Evolutionary conservation across 2,797 vertebrate species (phyloP), one percentile per base, ranked within the genome.

Genomic region (Pelochelys cantorii): DNA sequence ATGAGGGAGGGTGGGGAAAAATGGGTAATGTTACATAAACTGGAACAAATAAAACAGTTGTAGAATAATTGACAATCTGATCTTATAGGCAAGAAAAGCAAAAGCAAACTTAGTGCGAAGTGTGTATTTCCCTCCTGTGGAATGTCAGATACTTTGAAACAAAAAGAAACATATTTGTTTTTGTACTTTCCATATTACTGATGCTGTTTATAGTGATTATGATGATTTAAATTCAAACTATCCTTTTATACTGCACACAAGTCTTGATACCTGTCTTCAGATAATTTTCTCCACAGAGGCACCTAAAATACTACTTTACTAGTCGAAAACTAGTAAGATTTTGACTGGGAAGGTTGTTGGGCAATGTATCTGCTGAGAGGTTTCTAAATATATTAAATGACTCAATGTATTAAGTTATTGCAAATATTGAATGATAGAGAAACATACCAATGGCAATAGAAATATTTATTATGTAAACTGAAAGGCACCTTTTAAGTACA

Each of bases 381-480:
- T 88, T 79, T 53, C 90, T 93, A 71, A 37, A 71, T 71, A 37
- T 95, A 94, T 94, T 85, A 89, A 91, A 92, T 60, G 93, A 84
- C 93, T 93, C 89, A 94, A 86, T 96, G 90, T 95, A 95, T 93
- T 96, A 97, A 97, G 65, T 97, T 97, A 97, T 96, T 97, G 17
- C 92, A 92, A 90, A 94, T 89, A 75, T 95, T 93, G 83, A 84
- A 60, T 93, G 37, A 93, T 83, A 96, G 95, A 93, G 80, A 84
- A 94, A 92, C 91, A 77, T 93, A 95, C 88, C 95, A 93, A 85
- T 96, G 13, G 83, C 82, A 95, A 93, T 74, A 96, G 94, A 96
- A 82, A 93, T 97, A 97, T 97, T 97, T 97, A 97, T 96, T 97
- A 93, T 97, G 15, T 96, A 93, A 95, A 92, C 81, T 94, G 57